A percentile compares a stretch with the other conserved stretches of the same genome.
These are phyloP conservation scores for Macrophya alboannulata DNA, from an alignment of 2,888 invertebrate species.

Conservation along the genomic window DNA sequence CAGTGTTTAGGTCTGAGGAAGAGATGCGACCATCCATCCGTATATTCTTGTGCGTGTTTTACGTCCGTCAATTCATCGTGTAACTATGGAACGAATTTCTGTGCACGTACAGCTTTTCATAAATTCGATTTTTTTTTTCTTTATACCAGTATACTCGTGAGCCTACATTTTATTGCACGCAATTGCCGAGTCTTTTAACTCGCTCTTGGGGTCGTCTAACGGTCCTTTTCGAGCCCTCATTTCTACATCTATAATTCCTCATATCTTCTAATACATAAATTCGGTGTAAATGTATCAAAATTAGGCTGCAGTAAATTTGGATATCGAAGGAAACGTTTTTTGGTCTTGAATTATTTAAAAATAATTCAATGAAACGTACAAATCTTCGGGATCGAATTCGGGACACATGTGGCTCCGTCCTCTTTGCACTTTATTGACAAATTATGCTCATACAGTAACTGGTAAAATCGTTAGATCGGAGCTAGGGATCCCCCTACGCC, in stretches of 20 bases:
- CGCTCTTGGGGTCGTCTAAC: not conserved
- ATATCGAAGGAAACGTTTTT: not conserved
- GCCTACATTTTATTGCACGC: conserved; percentile 1
- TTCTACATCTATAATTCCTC: not conserved
- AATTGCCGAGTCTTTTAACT: not conserved
- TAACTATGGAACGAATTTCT: conserved; percentile 62
- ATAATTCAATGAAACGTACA: not conserved
- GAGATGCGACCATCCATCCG: conserved; percentile 47
- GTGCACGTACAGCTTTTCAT: conserved; percentile 27
- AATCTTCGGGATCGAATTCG: not conserved
- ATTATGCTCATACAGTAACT: not conserved
- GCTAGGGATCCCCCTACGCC: not conserved
- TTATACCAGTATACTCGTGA: not conserved
- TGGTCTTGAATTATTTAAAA: not conserved
- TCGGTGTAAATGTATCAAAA: not conserved
- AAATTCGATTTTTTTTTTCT: not conserved
- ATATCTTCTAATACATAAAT: not conserved
- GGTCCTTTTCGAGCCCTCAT: not conserved
- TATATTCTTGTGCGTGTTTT: conserved; percentile 49
- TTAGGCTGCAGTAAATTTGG: not conserved
- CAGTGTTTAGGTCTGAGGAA: conserved; percentile 34
- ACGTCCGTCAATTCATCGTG: conserved; percentile 58
- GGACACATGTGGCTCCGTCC: not conserved
- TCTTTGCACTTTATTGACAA: not conserved
- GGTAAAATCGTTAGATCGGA: not conserved